Evolutionary conservation across 2,888 invertebrate genomes (phyloP).

Genomic region (Argynnis bischoffii): DNA sequence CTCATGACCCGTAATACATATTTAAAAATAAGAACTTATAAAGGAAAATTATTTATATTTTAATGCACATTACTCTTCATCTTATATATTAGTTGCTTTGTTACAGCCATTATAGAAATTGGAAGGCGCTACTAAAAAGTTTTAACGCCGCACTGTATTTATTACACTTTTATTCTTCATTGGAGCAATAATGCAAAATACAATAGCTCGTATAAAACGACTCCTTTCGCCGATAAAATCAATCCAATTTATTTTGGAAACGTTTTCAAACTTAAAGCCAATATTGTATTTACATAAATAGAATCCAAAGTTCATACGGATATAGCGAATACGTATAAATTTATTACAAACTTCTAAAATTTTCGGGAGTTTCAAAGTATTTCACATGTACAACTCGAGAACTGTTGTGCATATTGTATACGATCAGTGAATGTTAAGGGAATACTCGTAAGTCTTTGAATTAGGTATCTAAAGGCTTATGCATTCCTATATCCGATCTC

Average conservation of each 20-base stretch:
- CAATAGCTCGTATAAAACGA: conserved; percentile 12
- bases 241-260: conserved; percentile 32
- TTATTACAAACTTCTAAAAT: conserved; percentile 27
- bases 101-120: background rate
- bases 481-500: background rate
- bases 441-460: background rate
- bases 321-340: conserved; percentile 29
- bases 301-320: conserved; percentile 31
- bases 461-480: background rate
- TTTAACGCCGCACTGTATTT: background rate
- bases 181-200: conserved; percentile 46
- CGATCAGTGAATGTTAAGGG: conserved; percentile 3
- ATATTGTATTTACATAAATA: conserved; percentile 41
- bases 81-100: background rate
- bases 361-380: conserved; percentile 24
- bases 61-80: too few relatives aligned
- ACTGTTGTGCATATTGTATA: conserved; percentile 11
- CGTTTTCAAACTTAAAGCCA: conserved; percentile 34
- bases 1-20: too few relatives aligned
- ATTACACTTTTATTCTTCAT: conserved; percentile 2
- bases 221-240: conserved; percentile 20
- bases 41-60: too few relatives aligned
- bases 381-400: conserved; percentile 15
- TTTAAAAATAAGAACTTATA: too few relatives aligned
- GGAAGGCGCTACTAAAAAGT: background rate